Base-by-base conservation (phyloP, 2,888 invertebrate genomes). In the Spialia ferax region DNA sequence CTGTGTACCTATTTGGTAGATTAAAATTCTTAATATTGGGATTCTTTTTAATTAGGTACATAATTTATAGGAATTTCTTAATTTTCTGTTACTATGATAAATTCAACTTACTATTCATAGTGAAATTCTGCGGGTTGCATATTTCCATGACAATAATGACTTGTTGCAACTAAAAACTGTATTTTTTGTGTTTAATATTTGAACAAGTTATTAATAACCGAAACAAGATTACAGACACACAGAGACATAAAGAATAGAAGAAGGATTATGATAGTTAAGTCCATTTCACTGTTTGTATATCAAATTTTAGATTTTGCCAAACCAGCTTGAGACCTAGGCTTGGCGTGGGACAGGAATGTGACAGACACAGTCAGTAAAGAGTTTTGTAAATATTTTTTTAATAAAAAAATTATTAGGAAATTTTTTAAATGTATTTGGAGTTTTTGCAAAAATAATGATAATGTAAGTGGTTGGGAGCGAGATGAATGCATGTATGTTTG, bases 381-480 rank as follows among this genome's bases (percentile, higher is more conserved):
- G 66, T 66, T 66, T 83, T 89, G 89, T 89, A 89, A 86, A 89
- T 89, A 88, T 87, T 88, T 88, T 86, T 86, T 83, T 80, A 82
- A 45, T 67, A 74, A 74, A 68, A 74, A 73, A 75, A 74, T 68
- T 70, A 80, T 77, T 76, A 73, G 68, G 73, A 72, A 82, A 78
- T 79, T 80, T 85, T 84, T 80, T 78, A 79, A 79, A 76, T 77
- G 77, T 78, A 82, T 80, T 77, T 79, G 67, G 79, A 74, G 69
- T 71, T 76, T 83, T 86, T 81, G 78, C 76, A 78, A 80, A 75
- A 78, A 67, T 62, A 67, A 55, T 62, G 67, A 70, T 69, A 70
- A 70, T 64, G 60, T 70, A 72, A 72, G 65, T 65, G 61, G 83
- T 82, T 82, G 79, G 35, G 52, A 83, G 81, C 80, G 82, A 29